A percentile compares a stretch with the other conserved stretches of the same genome.
phyloP scores from a whole-genome alignment of 1,140 invertebrate species.

The Psilanteris sp. region DNA sequence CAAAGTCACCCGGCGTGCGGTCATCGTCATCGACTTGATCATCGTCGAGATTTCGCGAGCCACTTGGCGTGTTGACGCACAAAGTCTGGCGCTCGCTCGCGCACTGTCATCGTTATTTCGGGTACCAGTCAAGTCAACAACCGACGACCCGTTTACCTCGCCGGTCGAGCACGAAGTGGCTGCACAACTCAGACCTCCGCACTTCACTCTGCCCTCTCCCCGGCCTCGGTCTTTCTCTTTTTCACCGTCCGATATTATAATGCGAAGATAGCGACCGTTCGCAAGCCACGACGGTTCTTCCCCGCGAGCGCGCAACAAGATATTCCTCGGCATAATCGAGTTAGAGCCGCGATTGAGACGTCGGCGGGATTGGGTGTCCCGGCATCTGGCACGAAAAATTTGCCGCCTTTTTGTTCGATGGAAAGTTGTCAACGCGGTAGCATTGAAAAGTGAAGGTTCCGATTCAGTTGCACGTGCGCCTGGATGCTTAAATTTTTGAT shows the following conservation, averaged over 20 bases:
- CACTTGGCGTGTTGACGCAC: neutral
- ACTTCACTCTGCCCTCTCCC: slow-evolving; percentile 43
- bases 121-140: slow-evolving; percentile 18
- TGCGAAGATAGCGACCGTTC: slow-evolving; percentile 43
- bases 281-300: slow-evolving; percentile 45
- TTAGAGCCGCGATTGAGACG: slow-evolving; percentile 31
- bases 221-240: slow-evolving; percentile 48
- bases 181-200: slow-evolving; percentile 24
- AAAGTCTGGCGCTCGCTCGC: neutral
- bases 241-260: slow-evolving; percentile 53
- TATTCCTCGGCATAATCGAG: slow-evolving; percentile 30
- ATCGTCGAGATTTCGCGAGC: neutral
- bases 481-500: too few species aligned
- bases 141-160: slow-evolving; percentile 75
- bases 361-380: slow-evolving; percentile 8
- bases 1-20: slow-evolving; percentile 32
- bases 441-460: slow-evolving; percentile 48
- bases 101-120: slow-evolving; percentile 47
- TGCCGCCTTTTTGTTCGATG: neutral
- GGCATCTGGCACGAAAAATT: slow-evolving; percentile 14
- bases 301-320: slow-evolving; percentile 26
- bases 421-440: slow-evolving; percentile 13
- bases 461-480: too few species aligned
- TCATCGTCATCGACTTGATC: slow-evolving; percentile 3
- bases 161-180: slow-evolving; percentile 73